Base-by-base conservation (phyloP, 2,797 vertebrate species). In the Coendou prehensilis region DNA sequence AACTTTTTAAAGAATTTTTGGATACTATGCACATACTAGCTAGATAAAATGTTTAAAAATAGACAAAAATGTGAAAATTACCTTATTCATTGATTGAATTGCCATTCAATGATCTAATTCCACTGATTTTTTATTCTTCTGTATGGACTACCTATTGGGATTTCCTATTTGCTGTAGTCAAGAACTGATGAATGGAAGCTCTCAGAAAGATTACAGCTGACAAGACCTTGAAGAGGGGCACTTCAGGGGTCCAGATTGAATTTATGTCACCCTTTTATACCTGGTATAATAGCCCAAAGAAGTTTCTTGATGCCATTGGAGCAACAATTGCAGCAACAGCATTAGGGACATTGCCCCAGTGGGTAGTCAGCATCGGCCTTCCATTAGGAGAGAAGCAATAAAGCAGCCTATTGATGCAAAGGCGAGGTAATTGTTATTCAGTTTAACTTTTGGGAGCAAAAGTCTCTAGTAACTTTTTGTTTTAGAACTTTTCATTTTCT, bases 41-140 rank as follows among this genome's bases (percentile, higher is more conserved):
- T 50, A 97, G 79, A 79, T 89, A 94, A 87, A 91, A 92, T 97
- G 94, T 96, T 97, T 97, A 61, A 96, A 89, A 97, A 78, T 96
- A 90, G 91, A 81, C 87, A 71, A 92, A 94, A 90, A 85, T 80
- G 61, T 47, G 2, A 37, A 79, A 87, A 87, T 93, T 75, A 22
- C 41, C 57, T 94, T 61, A 61, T 76, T 86, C 92, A 45, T 82
- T 95, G 93, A 94, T 88, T 96, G 96, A 92, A 75, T 95, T 82
- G 57, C 61, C 50, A 61, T 88, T 85, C 96, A 96, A 50, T 59
- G 86, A 86, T 83, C 71, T 94, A 91, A 95, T 93, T 95, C 47
- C 52, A 61, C 89, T 97, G 96, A 98, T 97, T 97, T 98, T 94
- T 90, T 96, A 95, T 97, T 97, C 94, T 97, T 52, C 78, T 78